Evolutionary conservation across 2,888 invertebrate genomes (phyloP).

Genomic region (Rhamphomyia laevipes): DNA sequence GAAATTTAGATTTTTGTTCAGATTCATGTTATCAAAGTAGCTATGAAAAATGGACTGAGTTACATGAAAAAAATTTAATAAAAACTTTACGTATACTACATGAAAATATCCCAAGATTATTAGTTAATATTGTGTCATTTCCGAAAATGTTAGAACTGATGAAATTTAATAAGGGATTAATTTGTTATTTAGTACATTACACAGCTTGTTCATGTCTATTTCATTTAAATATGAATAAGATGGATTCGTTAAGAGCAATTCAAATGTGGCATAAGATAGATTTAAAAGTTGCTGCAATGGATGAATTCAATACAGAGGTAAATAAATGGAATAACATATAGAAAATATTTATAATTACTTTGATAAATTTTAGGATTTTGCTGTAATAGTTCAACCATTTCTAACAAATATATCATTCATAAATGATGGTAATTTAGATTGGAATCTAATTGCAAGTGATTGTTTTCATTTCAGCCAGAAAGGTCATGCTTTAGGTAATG

Average conservation of each 20-base stretch:
- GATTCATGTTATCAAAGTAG: conserved; percentile 42
- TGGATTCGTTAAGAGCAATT: conserved; percentile 10
- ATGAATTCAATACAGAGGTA: conserved; percentile 26
- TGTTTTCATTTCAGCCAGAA: too few species aligned
- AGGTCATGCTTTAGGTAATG: too few species aligned
- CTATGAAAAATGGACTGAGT: conserved; percentile 29
- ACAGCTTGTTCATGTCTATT: conserved; percentile 26
- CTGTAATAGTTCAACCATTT: conserved; percentile 43
- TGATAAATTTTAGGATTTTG: conserved; percentile 38
- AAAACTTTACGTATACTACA: conserved; percentile 40
- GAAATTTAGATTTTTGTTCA: conserved; percentile 48
- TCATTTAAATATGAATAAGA: conserved; percentile 8
- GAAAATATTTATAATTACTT: too few species aligned
- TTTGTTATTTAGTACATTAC: conserved; percentile 21
- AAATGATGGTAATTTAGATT: conserved; percentile 39
- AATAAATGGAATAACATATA: too few species aligned
- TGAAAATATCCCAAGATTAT: conserved; percentile 41
- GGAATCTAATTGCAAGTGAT: conserved; percentile 39
- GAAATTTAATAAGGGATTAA: conserved; percentile 16
- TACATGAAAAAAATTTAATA: conserved; percentile 40
- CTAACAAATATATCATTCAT: conserved; percentile 17
- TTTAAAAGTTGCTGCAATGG: conserved; percentile 35
- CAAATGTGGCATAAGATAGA: conserved; percentile 41
- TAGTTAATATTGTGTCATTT: conserved; percentile 24
- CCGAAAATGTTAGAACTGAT: conserved; percentile 18